Evolutionary conservation across 37 sponge, comb jelly and placozoan genomes (phyloP).

Genomic region (Agelas oroides): DNA sequence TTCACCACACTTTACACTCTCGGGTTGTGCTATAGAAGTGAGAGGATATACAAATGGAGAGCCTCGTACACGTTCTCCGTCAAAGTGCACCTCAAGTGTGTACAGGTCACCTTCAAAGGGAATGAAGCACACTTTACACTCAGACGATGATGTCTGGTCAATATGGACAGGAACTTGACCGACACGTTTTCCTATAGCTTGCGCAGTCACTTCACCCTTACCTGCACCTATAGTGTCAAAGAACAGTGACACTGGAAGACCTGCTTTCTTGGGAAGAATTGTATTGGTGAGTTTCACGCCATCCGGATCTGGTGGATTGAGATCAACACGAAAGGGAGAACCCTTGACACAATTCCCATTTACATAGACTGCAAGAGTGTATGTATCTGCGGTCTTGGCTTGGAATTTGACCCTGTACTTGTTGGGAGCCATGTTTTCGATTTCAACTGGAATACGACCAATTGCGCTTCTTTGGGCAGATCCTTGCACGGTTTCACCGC

Average conservation of each 20-base stretch:
- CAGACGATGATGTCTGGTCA: background rate
- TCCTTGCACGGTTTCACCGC: background rate
- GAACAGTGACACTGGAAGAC: constrained; percentile 32
- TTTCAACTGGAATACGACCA: constrained; percentile 30
- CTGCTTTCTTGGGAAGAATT: constrained; percentile 36
- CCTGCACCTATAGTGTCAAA: constrained; percentile 46
- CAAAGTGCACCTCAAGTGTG: constrained; percentile 39
- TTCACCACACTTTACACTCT: constrained; percentile 29
- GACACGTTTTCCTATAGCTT: constrained; percentile 7
- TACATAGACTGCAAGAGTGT: constrained; percentile 43
- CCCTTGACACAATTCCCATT: constrained; percentile 55
- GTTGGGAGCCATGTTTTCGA: background rate
- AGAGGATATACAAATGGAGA: constrained; percentile 63
- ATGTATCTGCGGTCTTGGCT: constrained; percentile 44
- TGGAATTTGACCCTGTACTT: constrained; percentile 31
- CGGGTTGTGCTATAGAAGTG: constrained; percentile 31
- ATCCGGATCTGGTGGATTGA: background rate
- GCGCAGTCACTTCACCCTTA: constrained; percentile 32
- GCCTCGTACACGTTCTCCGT: constrained; percentile 34
- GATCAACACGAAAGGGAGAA: constrained; percentile 63
- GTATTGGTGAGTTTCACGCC: constrained; percentile 22
- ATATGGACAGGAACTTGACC: constrained; percentile 46
- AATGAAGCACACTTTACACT: constrained; percentile 46
- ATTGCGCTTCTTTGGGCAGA: background rate
- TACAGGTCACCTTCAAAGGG: constrained; percentile 40